Conservation (phyloP, 2,113 vertebrate species). For the Charina bottae region DNA sequence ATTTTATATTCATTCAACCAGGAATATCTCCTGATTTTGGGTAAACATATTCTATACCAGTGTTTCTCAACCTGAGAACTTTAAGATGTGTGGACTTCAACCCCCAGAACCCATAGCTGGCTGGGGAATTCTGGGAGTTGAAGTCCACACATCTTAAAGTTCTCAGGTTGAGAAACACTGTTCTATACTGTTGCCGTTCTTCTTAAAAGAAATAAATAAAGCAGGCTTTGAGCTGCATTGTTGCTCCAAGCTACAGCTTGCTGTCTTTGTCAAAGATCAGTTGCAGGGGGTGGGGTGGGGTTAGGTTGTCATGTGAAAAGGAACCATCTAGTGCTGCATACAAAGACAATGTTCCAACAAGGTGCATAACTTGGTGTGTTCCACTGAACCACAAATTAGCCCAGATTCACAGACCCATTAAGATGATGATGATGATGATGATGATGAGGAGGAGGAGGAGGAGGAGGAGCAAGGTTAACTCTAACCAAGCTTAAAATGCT, state of each 20-base stretch:
- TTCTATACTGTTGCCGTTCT: too few relatives aligned
- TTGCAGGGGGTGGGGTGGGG: too few relatives aligned
- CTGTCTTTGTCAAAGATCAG: neutral
- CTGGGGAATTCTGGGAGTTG: too few relatives aligned
- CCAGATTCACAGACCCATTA: neutral
- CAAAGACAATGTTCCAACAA: neutral
- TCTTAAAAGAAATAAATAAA: too few relatives aligned
- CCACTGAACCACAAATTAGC: neutral
- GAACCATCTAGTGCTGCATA: neutral
- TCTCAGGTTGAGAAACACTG: too few relatives aligned
- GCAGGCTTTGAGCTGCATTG: neutral
- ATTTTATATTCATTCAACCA: neutral
- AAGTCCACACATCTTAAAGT: too few relatives aligned
- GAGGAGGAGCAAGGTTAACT: neutral
- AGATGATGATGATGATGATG: too few relatives aligned
- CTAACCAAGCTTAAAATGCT: neutral
- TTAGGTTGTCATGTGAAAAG: neutral
- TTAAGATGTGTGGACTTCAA: too few relatives aligned
- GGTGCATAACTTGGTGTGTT: neutral
- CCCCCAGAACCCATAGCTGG: too few relatives aligned
- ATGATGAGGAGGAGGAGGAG: too few relatives aligned
- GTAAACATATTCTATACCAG: too few relatives aligned
- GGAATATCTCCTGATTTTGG: neutral
- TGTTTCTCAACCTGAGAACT: too few relatives aligned
- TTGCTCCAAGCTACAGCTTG: neutral